These are phyloP conservation scores for Cyphomyrmex costatus DNA, from an alignment of 1,140 invertebrate species.

Conservation along the genomic window DNA sequence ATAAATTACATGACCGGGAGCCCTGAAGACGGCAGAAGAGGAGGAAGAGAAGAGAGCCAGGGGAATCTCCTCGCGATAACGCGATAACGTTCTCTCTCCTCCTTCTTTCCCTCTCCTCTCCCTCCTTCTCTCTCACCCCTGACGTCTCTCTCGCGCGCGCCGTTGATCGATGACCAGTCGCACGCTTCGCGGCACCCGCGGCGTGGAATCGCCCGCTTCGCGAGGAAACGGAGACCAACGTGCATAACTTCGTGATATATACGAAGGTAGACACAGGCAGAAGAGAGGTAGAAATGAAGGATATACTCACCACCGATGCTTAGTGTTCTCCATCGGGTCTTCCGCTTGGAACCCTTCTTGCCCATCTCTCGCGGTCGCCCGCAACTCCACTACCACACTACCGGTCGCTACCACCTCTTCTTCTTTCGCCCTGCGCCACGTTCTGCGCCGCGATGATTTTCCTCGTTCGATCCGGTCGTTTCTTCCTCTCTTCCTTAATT, in stretches of 20 bases:
- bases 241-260: neutral
- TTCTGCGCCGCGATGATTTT: slow-evolving; percentile 31
- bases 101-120: neutral
- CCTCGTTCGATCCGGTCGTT: neutral
- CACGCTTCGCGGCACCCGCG: slow-evolving; percentile 19
- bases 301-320: slow-evolving; percentile 86
- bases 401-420: slow-evolving; percentile 54
- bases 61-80: slow-evolving; percentile 27
- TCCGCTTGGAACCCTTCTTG: slow-evolving; percentile 86
- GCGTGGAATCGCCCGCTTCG: slow-evolving; percentile 23
- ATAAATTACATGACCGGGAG: too few species aligned
- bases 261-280: neutral
- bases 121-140: neutral
- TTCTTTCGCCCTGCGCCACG: slow-evolving; percentile 57
- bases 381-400: slow-evolving; percentile 68
- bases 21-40: neutral
- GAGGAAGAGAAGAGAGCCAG: slow-evolving; percentile 11
- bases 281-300: neutral
- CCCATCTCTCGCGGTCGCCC: slow-evolving; percentile 83
- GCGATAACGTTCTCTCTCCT: slow-evolving; percentile 4
- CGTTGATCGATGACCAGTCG: slow-evolving; percentile 54
- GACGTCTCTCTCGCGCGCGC: slow-evolving; percentile 2
- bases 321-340: slow-evolving; percentile 86
- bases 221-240: neutral
- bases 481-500: slow-evolving; percentile 41